These are phyloP conservation scores for Mactromeris polynyma DNA, from an alignment of 2,888 invertebrate species.

Conservation along the genomic window DNA sequence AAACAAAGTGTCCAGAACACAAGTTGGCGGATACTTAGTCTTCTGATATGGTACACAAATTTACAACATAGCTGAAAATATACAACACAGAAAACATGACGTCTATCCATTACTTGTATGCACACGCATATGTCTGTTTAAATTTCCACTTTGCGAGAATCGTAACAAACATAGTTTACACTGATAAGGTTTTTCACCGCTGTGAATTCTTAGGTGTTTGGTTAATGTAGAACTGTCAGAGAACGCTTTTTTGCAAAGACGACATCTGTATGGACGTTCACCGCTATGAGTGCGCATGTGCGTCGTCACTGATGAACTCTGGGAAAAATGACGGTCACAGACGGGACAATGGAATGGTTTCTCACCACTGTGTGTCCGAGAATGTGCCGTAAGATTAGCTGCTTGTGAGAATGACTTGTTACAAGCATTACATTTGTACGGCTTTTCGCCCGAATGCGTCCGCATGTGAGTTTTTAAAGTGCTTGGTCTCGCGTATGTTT, in stretches of 20 bases:
- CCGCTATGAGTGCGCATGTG: slow-evolving; percentile 99
- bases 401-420: slow-evolving; percentile 99
- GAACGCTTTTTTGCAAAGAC: slow-evolving; percentile 99
- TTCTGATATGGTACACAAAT: not conserved
- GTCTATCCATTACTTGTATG: slow-evolving; percentile 89
- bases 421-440: slow-evolving; percentile 91
- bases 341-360: slow-evolving; percentile 99
- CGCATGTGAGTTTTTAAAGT: slow-evolving; percentile 98
- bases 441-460: slow-evolving; percentile 98
- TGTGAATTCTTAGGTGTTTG: slow-evolving; percentile 96
- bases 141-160: slow-evolving; percentile 99
- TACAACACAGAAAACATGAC: not conserved
- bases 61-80: not conserved
- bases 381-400: slow-evolving; percentile 98
- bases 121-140: slow-evolving; percentile 99
- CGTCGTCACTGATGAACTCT: slow-evolving; percentile 97
- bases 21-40: not conserved
- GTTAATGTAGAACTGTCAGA: slow-evolving; percentile 99
- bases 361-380: slow-evolving; percentile 98
- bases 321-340: slow-evolving; percentile 98
- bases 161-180: slow-evolving; percentile 97
- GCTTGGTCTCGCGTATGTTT: slow-evolving; percentile 97
- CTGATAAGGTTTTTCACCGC: slow-evolving; percentile 96
- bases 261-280: slow-evolving; percentile 98
- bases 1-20: not conserved